Base-by-base conservation (phyloP, 2,888 invertebrate genomes). In the Himalopsyche tibetana region DNA sequence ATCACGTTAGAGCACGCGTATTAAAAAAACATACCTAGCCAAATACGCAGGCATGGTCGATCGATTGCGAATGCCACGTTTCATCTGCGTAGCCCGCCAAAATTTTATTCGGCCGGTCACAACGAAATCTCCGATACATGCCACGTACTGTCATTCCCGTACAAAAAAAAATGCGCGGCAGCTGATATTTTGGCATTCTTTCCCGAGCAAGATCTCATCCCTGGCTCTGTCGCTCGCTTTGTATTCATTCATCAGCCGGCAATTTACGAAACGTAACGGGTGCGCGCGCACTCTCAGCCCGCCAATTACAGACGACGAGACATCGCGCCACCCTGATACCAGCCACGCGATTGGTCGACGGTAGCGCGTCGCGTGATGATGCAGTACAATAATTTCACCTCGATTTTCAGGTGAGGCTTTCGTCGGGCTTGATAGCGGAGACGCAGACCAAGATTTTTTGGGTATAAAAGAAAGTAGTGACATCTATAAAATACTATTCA, bases 301-400 rank as follows among this genome's bases (percentile, higher is more conserved):
- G 40, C 87, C 85, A 87, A 87, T 87, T 83, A 82, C 40, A 9
- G 51, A 38, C 56, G 83, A 4, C 45, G 51, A 81, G 45, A 82
- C 28, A 84, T 87, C 87, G 85, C 87, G 87, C 87, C 85, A 87
- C 85, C 83, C 87, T 28, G 80, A 79, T 51, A 55, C 56, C 17
- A n/a, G 85, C n/a, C 69, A 17, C 42, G 15, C 19, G 55, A 87
- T 87, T 87, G 87, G 87, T 40, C 79, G 83, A 36, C 74, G 38
- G 55, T 51, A 40, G 74, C 82, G 85, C 45, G 81, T 84, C 84
- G 84, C 82, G 82, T 69, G 81, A 84, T 84, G 81, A 81, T 81
- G 51, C 42, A 12, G 80, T 80, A 19, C 17, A 55, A 19, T 51
- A 19, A 55, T 82, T 82, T 17, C 45, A 82, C 82, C 51, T 55